Evolutionary conservation across 2,888 invertebrate species (phyloP).

Genomic region (Desoria tigrina): DNA sequence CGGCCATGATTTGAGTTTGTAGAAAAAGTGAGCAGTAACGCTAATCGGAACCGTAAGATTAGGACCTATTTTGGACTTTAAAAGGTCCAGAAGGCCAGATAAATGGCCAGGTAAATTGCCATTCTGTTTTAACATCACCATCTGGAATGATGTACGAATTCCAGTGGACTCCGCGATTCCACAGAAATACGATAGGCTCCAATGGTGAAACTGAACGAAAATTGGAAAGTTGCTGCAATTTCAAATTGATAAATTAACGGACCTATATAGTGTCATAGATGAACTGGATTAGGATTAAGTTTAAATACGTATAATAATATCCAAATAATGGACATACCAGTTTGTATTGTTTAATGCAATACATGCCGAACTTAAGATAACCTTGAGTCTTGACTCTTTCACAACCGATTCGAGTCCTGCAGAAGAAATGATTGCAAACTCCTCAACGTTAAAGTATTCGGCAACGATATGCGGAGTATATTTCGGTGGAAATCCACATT

Average conservation of each 20-base stretch:
- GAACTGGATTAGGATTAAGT: no score
- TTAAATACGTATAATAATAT: no score
- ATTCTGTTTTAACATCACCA: conserved; percentile 81
- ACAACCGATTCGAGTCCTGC: conserved; percentile 62
- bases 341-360: conserved; percentile 80
- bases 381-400: conserved; percentile 70
- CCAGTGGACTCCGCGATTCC: conserved; percentile 79
- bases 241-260: conserved; percentile 1
- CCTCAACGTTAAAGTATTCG: conserved; percentile 70
- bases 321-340: conserved; percentile 61
- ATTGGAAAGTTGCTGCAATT: conserved; percentile 71
- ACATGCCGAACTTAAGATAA: conserved; percentile 75
- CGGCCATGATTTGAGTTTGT: conserved; percentile 65
- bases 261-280: not conserved
- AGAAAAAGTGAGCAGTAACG: conserved; percentile 76
- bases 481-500: conserved; percentile 45
- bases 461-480: conserved; percentile 43
- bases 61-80: conserved; percentile 82
- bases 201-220: conserved; percentile 81
- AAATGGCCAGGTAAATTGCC: conserved; percentile 75
- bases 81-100: conserved; percentile 76
- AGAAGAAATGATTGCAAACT: conserved; percentile 77
- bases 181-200: conserved; percentile 72
- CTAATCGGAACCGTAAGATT: conserved; percentile 63
- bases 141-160: conserved; percentile 80